Evolutionary conservation across 1,140 invertebrate genomes (phyloP), one percentile per base, ranked within the genome.

Genomic region (Drosophila burlai): DNA sequence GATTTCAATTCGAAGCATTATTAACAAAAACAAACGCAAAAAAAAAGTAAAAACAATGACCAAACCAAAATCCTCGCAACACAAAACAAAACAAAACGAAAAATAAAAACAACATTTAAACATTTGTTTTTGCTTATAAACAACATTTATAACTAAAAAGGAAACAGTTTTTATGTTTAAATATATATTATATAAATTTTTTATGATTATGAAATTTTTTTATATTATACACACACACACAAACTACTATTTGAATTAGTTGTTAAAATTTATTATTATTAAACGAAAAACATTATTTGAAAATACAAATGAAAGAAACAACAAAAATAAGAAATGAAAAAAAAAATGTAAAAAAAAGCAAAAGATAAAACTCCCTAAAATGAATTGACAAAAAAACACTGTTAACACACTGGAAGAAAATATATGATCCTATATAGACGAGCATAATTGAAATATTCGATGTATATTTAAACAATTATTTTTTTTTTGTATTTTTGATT

Each of bases 61-160:
- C 84, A 89, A 86, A 89, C 81, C 81, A 81, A 73, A 90, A 90
- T 90, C 84, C 84, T 90, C 83, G 81, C 85, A 83, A 78, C 83
- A 79, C 85, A 83, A 78, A 78, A 78, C 85, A 81, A 78, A 78
- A 78, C 85, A 81, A 78, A 78, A 78, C 45, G 60, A 79, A 43
- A 21, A 65, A 71, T 34, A 61, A 60, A 58, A 24, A 24, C 24
- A 24, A 63, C 55, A 52, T 68, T 49, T 46, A 78, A 77, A 54
- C 58, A 63, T 69, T 79, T 77, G 78, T 80, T 63, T 66, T 52
- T 52, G 29, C 69, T 83, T 83, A 67, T 64, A 68, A 31, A 73
- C 62, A 62, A 67, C 47, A 54, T 47, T 50, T 40, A 59, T 62
- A 76, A 36, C 47, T 18, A 80, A 63, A 81, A 62, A 46, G 46